Evolutionary conservation across 2,888 invertebrate genomes (phyloP), one percentile per base, ranked within the genome.

Genomic region (Scaptomyza tumidula): DNA sequence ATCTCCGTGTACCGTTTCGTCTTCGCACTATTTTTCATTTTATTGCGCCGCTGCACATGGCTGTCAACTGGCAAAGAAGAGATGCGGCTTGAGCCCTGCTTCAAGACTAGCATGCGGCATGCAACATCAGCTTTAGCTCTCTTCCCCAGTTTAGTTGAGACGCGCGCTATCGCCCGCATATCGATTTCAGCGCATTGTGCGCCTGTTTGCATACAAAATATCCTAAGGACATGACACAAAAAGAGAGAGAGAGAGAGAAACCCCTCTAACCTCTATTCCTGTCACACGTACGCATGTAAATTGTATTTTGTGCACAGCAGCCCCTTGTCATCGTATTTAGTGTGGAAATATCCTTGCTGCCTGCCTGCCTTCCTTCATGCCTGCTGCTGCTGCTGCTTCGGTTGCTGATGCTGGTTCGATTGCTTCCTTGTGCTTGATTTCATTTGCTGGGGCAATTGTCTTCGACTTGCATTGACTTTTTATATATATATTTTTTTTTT

Each of bases 191-290:
- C 71, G 77, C 80, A 83, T 86, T 86, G 78, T 88, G 85, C 86
- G 85, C 86, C 81, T 73, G 77, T 84, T 89, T 87, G 87, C 86
- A 87, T 82, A 89, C 89, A 89, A 80, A 80, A 86, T 88, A 82
- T 86, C 86, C 88, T 85, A 74, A 88, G 85, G 85, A 86, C 86
- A 78, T 89, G 74, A 69, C 71, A 19, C 3, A 75, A 74, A 44
- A 50, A 27, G 46, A 6, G 0, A 16, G 31, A 71, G 74, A 71
- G 70, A 29, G 48, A 37, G 31, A 6, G n/a, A n/a, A n/a, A n/a
- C n/a, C n/a, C 29, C 54, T 9, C 35, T 10, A 24, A 24, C 19
- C 37, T 43, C 45, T 44, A 50, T 52, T 27, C 46, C 50, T 79
- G 83, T 68, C 83, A 82, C 83, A 83, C 88, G 86, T 88, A 88